phyloP scores from a whole-genome alignment of 2,113 vertebrate species.

The Pedionomus torquatus region DNA sequence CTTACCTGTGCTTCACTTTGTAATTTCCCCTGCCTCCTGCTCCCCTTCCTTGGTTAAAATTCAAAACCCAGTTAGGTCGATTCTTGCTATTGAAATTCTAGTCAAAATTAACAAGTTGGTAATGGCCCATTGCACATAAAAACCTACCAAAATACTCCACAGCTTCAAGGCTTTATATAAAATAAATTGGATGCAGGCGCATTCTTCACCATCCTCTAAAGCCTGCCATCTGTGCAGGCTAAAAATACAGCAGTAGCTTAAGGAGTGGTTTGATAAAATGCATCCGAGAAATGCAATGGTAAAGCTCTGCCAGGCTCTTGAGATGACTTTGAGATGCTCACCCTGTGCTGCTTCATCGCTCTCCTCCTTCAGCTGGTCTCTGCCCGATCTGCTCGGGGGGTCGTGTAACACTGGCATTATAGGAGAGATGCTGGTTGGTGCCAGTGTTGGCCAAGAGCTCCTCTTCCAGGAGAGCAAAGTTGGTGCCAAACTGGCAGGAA shows the following conservation, averaged over 20 bases:
- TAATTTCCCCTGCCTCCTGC: neutral
- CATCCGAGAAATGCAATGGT: neutral
- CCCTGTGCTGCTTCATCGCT: neutral
- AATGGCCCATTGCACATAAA: neutral
- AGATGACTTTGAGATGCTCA: neutral
- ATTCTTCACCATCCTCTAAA: conserved; percentile 19
- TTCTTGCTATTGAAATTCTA: neutral
- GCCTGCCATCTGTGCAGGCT: conserved; percentile 28
- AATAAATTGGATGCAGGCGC: neutral
- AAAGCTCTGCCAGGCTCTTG: neutral
- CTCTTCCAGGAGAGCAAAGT: neutral
- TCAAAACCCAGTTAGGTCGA: neutral
- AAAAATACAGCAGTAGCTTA: conserved; percentile 45
- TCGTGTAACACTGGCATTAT: rapidly evolving
- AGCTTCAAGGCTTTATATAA: neutral
- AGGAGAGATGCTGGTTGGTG: rapidly evolving
- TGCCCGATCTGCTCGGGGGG: rapidly evolving
- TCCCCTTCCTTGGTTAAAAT: neutral
- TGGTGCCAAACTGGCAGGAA: neutral
- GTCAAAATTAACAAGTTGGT: neutral
- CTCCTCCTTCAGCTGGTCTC: neutral
- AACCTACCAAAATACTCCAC: neutral
- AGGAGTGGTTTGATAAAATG: conserved; percentile 19
- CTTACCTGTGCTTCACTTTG: neutral
- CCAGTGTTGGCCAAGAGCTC: neutral